Evolutionary conservation across 2,113 vertebrate genomes (phyloP).

Genomic region (Vidua macroura): DNA sequence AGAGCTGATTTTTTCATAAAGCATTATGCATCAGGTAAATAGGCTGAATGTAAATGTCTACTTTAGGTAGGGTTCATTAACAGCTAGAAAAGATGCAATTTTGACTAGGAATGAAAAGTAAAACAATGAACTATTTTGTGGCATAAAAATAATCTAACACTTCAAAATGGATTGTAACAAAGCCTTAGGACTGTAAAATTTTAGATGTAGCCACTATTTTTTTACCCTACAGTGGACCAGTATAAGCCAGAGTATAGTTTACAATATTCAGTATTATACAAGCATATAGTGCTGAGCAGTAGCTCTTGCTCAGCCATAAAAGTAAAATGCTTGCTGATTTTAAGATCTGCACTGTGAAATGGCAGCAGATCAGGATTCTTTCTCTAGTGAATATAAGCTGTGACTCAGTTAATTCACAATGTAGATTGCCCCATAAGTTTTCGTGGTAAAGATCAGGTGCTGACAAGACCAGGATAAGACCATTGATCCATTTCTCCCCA

Average conservation of each 20-base stretch:
- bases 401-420: constrained; percentile 3
- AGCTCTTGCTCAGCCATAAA: constrained; percentile 22
- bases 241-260: neutral
- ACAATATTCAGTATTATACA: neutral
- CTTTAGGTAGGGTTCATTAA: constrained; percentile 64
- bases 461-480: neutral
- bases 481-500: neutral
- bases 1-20: constrained; percentile 66
- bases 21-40: constrained; percentile 69
- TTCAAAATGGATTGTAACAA: neutral
- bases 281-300: neutral
- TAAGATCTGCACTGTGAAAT: neutral
- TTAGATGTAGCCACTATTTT: neutral
- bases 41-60: constrained; percentile 70
- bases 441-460: neutral
- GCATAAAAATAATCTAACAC: neutral
- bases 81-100: constrained; percentile 48
- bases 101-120: constrained; percentile 34
- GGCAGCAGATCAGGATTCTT: constrained; percentile 6
- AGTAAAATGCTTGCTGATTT: constrained; percentile 23
- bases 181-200: neutral
- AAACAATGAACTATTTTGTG: neutral
- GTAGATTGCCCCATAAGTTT: constrained; percentile 1
- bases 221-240: neutral
- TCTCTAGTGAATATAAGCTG: neutral